Conservation (phyloP, 1,140 invertebrate genomes). For the Anadara kagoshimensis region DNA sequence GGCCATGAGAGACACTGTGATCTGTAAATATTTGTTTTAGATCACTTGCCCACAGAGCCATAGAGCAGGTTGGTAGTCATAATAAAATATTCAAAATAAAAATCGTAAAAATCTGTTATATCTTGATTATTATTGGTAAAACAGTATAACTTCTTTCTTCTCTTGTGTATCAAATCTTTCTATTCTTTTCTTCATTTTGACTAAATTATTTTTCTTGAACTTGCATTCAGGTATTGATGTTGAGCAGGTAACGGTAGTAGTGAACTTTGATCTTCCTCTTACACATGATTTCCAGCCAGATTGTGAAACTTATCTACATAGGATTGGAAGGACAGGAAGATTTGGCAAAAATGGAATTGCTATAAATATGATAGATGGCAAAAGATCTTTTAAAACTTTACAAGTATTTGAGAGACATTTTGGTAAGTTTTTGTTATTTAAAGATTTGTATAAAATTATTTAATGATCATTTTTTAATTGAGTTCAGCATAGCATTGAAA, state of each 20-base stretch:
- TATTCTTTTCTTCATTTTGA: too few relatives aligned
- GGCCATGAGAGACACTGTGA: too few relatives aligned
- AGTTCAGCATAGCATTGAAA: background rate
- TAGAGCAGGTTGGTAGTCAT: too few relatives aligned
- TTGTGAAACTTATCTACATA: conserved; percentile 97
- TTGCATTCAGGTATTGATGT: conserved; percentile 92
- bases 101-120: too few relatives aligned
- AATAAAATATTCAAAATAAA: too few relatives aligned
- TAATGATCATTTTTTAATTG: background rate
- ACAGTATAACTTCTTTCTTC: too few relatives aligned
- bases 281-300: conserved; percentile 82
- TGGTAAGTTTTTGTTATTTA: conserved; percentile 73
- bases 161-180: too few relatives aligned
- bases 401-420: conserved; percentile 93
- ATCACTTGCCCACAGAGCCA: too few relatives aligned
- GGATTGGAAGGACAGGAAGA: conserved; percentile 95
- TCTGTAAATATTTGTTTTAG: too few relatives aligned
- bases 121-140: too few relatives aligned
- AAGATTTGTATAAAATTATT: background rate
- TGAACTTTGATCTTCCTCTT: conserved; percentile 98
- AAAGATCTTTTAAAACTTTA: conserved; percentile 82
- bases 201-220: too few relatives aligned
- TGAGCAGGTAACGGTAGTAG: conserved; percentile 91
- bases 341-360: conserved; percentile 97
- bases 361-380: conserved; percentile 93